Conservation (phyloP, 2,113 vertebrate species). For the Ctenodactylus gundi region DNA sequence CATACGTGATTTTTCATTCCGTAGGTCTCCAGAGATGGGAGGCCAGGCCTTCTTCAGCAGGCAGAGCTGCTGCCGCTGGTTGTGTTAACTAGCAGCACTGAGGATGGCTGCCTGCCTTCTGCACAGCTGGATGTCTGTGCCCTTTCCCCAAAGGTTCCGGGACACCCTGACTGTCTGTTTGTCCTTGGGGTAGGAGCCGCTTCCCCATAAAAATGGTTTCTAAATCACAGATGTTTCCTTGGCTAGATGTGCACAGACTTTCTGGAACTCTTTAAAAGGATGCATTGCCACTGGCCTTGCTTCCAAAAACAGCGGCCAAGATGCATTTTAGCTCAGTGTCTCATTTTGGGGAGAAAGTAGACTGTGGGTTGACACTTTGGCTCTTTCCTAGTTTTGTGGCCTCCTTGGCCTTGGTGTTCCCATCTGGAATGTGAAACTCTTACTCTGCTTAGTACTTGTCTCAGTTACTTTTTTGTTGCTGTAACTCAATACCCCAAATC, state of each 20-base stretch:
- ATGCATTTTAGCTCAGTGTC: background rate
- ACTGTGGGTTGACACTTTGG: background rate
- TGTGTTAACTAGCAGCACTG: fast-evolving
- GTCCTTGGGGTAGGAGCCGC: background rate
- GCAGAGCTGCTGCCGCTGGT: background rate
- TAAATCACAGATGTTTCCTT: background rate
- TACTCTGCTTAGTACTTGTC: background rate
- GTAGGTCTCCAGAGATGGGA: slow-evolving; percentile 56
- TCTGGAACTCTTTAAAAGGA: background rate
- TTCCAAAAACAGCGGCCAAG: background rate
- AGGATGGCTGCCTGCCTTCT: background rate
- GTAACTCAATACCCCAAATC: no score
- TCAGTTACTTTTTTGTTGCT: no score
- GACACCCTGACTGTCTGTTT: background rate
- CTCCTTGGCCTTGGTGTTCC: background rate
- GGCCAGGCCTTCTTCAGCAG: slow-evolving; percentile 41
- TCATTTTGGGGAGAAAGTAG: background rate
- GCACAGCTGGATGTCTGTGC: background rate
- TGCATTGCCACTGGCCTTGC: background rate
- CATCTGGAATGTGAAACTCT: background rate
- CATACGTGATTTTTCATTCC: slow-evolving; percentile 58
- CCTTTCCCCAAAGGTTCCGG: background rate
- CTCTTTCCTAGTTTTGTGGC: background rate
- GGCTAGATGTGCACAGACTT: background rate
- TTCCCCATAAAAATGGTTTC: background rate